Conservation (phyloP, 2,113 vertebrate species). For the Solea senegalensis region DNA sequence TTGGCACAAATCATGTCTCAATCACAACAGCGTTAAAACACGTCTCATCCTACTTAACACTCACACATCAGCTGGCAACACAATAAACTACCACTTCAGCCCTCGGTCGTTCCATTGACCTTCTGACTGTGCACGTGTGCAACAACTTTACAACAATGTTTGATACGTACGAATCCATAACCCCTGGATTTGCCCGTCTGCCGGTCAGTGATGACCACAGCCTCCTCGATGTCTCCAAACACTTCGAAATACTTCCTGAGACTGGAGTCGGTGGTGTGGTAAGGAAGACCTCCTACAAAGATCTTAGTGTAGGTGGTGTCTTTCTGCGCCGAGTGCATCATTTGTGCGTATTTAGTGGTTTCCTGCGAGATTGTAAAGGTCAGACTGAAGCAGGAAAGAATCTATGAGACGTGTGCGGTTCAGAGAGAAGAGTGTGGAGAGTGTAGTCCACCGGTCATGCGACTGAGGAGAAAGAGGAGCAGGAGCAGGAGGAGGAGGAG, state of each 20-base stretch:
- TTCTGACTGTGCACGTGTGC: slow-evolving; percentile 14
- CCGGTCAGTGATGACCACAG: slow-evolving; percentile 96
- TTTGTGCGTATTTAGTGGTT: slow-evolving; percentile 5
- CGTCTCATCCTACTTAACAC: background rate
- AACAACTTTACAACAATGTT: background rate
- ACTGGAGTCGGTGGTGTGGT: slow-evolving; percentile 96
- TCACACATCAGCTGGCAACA: background rate
- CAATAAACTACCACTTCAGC: too few relatives aligned
- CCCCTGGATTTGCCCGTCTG: slow-evolving; percentile 97
- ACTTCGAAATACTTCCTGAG: slow-evolving; percentile 98
- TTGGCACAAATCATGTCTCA: too few relatives aligned
- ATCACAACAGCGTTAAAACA: background rate
- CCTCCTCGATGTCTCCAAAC: slow-evolving; percentile 97
- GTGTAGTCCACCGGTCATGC: slow-evolving; percentile 22
- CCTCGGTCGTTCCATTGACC: background rate
- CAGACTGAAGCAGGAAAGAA: slow-evolving; percentile 3
- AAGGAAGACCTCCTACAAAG: slow-evolving; percentile 96
- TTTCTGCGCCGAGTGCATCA: slow-evolving; percentile 97
- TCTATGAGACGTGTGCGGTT: background rate
- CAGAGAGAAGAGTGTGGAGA: slow-evolving; percentile 5
- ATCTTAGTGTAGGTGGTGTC: slow-evolving; percentile 99
- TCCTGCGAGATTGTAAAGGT: slow-evolving; percentile 1
- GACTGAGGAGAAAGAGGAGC: slow-evolving; percentile 24
- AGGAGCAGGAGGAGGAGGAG: slow-evolving; percentile 35
- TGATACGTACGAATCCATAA: slow-evolving; percentile 95